Conservation (phyloP, 2,888 invertebrate genomes). For the Campoletis raptor region DNA sequence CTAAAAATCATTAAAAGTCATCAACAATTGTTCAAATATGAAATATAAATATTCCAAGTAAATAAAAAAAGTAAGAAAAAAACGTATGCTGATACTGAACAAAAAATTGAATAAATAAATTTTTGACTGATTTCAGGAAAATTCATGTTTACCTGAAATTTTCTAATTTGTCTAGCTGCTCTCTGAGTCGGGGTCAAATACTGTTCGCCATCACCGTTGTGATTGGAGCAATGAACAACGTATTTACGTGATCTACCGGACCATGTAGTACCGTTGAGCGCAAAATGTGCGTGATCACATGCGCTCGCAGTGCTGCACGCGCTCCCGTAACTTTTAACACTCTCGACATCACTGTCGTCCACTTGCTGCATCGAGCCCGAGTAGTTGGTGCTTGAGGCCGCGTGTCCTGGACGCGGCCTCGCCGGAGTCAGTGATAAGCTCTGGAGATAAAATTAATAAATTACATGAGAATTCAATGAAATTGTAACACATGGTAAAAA, state of each 20-base stretch:
- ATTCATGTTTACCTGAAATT: slow-evolving; percentile 86
- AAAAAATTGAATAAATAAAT: not conserved
- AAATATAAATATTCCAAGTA: too few relatives aligned
- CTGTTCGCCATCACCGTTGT: slow-evolving; percentile 92
- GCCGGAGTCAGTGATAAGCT: slow-evolving; percentile 83
- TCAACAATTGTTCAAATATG: too few relatives aligned
- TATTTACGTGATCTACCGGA: slow-evolving; percentile 88
- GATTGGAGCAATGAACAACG: slow-evolving; percentile 94
- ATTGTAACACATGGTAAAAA: not conserved
- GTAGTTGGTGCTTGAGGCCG: slow-evolving; percentile 77
- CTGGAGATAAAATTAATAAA: slow-evolving; percentile 70
- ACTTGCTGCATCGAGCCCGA: slow-evolving; percentile 83
- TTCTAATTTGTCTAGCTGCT: slow-evolving; percentile 92
- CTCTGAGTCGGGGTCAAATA: slow-evolving; percentile 96
- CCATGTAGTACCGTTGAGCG: slow-evolving; percentile 88
- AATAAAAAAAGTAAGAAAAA: too few relatives aligned
- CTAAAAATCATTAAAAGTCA: too few relatives aligned
- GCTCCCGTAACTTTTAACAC: slow-evolving; percentile 92
- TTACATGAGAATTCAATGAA: slow-evolving; percentile 48
- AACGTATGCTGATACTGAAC: not conserved
- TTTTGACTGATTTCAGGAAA: not conserved
- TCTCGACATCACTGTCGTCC: slow-evolving; percentile 90
- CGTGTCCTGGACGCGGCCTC: slow-evolving; percentile 78
- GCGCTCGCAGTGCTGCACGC: slow-evolving; percentile 91
- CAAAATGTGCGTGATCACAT: slow-evolving; percentile 93